These are phyloP conservation scores for Morone chrysops DNA, from an alignment of 2,113 vertebrate genomes.

Conservation along the genomic window DNA sequence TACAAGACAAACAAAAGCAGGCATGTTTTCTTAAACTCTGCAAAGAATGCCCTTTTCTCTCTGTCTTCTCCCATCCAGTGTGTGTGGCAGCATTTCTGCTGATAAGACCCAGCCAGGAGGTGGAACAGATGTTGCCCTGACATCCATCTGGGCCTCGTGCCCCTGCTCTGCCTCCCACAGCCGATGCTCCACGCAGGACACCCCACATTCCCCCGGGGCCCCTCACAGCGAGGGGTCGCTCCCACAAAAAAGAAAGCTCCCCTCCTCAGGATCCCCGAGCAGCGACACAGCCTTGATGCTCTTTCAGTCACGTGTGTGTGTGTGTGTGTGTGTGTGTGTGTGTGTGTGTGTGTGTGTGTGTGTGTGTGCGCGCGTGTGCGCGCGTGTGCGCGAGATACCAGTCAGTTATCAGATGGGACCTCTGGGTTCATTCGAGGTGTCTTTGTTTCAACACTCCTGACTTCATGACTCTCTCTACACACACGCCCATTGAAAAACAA, in stretches of 20 bases:
- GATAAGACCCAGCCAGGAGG: slow-evolving; percentile 80
- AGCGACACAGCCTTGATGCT: slow-evolving; percentile 48
- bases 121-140: slow-evolving; percentile 84
- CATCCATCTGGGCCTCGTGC: slow-evolving; percentile 81
- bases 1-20: slow-evolving; percentile 82
- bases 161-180: slow-evolving; percentile 72
- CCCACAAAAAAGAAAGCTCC: neutral
- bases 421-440: slow-evolving; percentile 51
- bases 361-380: neutral
- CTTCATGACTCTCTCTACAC: slow-evolving; percentile 26
- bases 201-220: slow-evolving; percentile 31
- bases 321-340: neutral
- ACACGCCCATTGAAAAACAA: slow-evolving; percentile 51
- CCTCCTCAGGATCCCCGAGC: neutral
- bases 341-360: neutral
- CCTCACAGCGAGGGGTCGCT: slow-evolving; percentile 41
- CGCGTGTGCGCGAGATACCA: slow-evolving; percentile 21
- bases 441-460: slow-evolving; percentile 60
- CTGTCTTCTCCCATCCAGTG: slow-evolving; percentile 47
- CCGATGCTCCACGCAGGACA: slow-evolving; percentile 47
- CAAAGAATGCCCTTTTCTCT: slow-evolving; percentile 72
- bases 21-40: slow-evolving; percentile 81
- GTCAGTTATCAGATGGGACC: slow-evolving; percentile 44
- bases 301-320: slow-evolving; percentile 7
- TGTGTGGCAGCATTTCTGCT: slow-evolving; percentile 69